Base-by-base conservation (phyloP, 64 coral and sea anemone genomes). In the Montipora cactus region DNA sequence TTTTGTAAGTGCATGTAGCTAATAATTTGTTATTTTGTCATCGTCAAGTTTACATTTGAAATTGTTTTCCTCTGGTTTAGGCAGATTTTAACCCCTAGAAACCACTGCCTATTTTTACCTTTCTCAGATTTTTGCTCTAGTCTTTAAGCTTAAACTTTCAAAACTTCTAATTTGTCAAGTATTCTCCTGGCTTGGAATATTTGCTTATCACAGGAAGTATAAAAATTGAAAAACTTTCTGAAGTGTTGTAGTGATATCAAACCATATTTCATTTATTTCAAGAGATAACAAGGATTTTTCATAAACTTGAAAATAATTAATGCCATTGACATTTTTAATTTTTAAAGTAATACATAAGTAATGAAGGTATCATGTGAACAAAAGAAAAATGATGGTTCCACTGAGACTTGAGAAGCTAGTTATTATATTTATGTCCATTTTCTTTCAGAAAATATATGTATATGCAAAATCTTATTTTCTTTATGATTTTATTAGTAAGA, bases 301-400 rank as follows among this genome's bases (percentile, higher is more conserved):
- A 78, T 13, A 46, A 76, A 76, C 9, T 76, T 76, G 11, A 25
- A 76, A 44, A 9, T 37, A 4, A 18, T 76, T 7, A 44, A 46
- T 76, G 10, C 28, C 15, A 76, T 76, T 13, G 44, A 12, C 44
- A 76, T 78, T 19, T 78, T 78, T 78, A 78, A 78, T 78, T 47
- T 16, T 78, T 12, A 5, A 49, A 49, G n/a, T 50, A 13, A 86
- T 86, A 11, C 66, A 86, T 51, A 50, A 50, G 48, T 86, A 21
- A 71, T 86, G 82, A 50, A 14, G 46, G 66, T 46, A 62, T 71
- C 71, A 49, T 14, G 16, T 50, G 44, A 71, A 50, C 44, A 86
- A 50, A 86, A n/a, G 66, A 22, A 47, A 72, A 4, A 20, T 50
- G 18, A 49, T 20, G 45, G 44, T 47, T 5, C 16, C 19, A 1